Evolutionary conservation across 2,888 invertebrate genomes (phyloP), one percentile per base, ranked within the genome.

Genomic region (Dyspetes luteomarginatus): DNA sequence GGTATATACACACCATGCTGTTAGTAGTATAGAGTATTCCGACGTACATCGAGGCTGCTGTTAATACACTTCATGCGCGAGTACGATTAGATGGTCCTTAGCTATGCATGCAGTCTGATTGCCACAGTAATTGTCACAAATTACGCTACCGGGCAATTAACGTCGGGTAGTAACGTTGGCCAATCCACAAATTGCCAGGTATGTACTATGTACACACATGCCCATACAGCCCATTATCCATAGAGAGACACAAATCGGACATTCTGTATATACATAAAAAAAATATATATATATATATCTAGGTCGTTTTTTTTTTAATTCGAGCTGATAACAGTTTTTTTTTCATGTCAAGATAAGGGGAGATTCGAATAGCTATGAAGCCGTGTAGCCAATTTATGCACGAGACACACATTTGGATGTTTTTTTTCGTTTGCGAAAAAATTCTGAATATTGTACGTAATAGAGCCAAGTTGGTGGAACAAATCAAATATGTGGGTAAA

Each of bases 11-110:
- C n/a, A n/a, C n/a, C n/a, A n/a, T 26, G 43, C 5, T 48, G 36
- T 48, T 17, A 17, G 15, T 28, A 3, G 56, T 45, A 30, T 19
- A 22, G 65, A 56, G 45, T 74, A 67, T 74, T 74, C 58, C 52
- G 43, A 43, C 41, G 73, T 72, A 68, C 81, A 36, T 69, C 74
- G 48, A 64, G 64, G 55, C 55, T 58, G 30, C 64, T 69, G 74
- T 65, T 81, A 77, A 81, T 81, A 65, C 65, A 74, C 81, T 69
- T 69, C 58, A 65, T 74, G 78, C 65, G 78, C 65, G 74, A 60
- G 60, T 60, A 65, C 81, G 81, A 81, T 81, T 81, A 81, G 81
- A 81, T 74, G 78, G 78, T 81, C 81, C 81, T 81, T 81, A 81
- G 78, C 77, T 69, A 77, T 81, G 81, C 81, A 81, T 69, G 77